These are phyloP conservation scores for Drosophila recens DNA, from an alignment of 2,888 invertebrate genomes.

Conservation along the genomic window DNA sequence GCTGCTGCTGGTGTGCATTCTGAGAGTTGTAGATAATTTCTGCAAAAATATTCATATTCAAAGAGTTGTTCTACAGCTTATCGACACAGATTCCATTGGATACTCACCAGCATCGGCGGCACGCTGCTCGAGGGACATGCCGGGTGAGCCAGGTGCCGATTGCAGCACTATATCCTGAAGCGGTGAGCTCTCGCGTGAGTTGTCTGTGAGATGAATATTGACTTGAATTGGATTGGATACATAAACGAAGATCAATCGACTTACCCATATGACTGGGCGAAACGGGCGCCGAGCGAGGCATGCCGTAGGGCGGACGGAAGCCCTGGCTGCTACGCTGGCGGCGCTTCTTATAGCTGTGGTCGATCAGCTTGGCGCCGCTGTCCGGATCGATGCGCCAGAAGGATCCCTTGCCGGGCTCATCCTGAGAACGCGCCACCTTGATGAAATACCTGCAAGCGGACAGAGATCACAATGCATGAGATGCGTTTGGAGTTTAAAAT, in stretches of 20 bases:
- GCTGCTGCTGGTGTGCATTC: conserved; percentile 74
- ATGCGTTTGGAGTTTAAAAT: too few species aligned
- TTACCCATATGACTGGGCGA: conserved; percentile 96
- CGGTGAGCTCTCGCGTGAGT: conserved; percentile 96
- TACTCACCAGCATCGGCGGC: conserved; percentile 81
- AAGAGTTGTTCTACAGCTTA: background rate
- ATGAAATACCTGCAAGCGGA: conserved; percentile 87
- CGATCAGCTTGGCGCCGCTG: conserved; percentile 97
- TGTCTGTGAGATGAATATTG: conserved; percentile 68
- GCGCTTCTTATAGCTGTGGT: conserved; percentile 97
- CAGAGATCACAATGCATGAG: background rate
- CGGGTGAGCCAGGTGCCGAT: conserved; percentile 89
- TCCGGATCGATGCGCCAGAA: conserved; percentile 99
- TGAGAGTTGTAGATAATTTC: conserved; percentile 84
- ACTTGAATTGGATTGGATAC: background rate
- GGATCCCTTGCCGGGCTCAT: conserved; percentile 99
- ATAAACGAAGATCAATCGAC: conserved; percentile 77
- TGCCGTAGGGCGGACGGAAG: conserved; percentile 94
- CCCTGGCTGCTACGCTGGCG: conserved; percentile 97
- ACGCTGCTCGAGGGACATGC: conserved; percentile 85
- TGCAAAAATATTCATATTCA: conserved; percentile 42
- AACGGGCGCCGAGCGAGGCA: conserved; percentile 94
- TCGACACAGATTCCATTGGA: background rate
- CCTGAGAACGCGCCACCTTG: conserved; percentile 97
- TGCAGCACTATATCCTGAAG: conserved; percentile 89